Percentiles rank a stretch among this genome's conserved stretches.
Evolutionary conservation across 64 coral and sea anemone species (phyloP).

Genomic region (Astreopora myriophthalma): DNA sequence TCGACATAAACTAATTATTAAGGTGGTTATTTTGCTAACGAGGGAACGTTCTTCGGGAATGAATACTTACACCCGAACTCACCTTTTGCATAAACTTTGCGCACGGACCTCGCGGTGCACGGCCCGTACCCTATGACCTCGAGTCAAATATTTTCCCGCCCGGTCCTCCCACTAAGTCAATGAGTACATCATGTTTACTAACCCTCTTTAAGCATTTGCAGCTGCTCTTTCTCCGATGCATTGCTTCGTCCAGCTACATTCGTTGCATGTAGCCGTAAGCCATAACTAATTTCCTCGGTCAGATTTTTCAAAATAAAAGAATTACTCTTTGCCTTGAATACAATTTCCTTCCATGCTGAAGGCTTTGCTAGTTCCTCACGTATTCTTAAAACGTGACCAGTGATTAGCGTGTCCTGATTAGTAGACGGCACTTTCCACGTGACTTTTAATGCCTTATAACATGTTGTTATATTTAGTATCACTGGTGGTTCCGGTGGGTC

Average conservation of each 20-base stretch:
- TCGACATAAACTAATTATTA: no score
- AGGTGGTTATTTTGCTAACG: no score
- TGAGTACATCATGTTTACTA: not conserved
- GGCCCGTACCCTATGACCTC: no score
- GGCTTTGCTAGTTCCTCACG: not conserved
- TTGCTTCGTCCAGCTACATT: constrained; percentile 5
- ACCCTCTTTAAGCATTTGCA: not conserved
- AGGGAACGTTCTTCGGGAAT: no score
- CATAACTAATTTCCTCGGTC: not conserved
- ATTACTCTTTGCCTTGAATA: not conserved
- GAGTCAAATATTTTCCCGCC: no score
- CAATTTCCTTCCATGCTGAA: no score
- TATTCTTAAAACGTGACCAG: not conserved
- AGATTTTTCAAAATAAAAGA: not conserved
- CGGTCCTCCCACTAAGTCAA: no score
- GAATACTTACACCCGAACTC: no score
- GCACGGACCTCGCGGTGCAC: no score
- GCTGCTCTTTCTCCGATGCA: not conserved
- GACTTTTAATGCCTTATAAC: not conserved
- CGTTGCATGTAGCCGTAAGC: not conserved
- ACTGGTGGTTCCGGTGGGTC: not conserved
- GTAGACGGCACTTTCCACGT: not conserved
- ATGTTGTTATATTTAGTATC: not conserved
- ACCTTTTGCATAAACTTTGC: no score
- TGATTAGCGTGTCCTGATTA: not conserved